phyloP scores from a whole-genome alignment of 2,797 vertebrate species.

The Lerista edwardsae region DNA sequence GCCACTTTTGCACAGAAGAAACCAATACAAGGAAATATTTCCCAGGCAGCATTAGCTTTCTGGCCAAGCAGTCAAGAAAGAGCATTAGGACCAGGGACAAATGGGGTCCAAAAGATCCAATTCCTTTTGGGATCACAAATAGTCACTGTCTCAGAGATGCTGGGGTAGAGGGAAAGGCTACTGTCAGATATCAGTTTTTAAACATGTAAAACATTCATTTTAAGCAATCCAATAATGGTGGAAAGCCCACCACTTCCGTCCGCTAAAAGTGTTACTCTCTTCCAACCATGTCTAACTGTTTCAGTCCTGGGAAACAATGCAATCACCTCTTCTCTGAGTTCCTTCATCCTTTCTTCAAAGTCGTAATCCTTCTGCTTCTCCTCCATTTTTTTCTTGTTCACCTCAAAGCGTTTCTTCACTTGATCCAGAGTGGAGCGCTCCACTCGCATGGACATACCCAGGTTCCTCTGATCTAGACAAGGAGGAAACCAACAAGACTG shows the following conservation, averaged over 20 bases:
- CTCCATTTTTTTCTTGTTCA: constrained; percentile 98
- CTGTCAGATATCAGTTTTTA: neutral
- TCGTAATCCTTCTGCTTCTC: constrained; percentile 99
- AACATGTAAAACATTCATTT: neutral
- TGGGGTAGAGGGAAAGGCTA: neutral
- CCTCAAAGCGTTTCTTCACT: constrained; percentile 96
- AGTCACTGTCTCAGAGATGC: neutral
- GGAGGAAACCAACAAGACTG: neutral
- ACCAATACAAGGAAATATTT: neutral
- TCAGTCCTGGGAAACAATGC: constrained; percentile 28
- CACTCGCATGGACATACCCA: constrained; percentile 98
- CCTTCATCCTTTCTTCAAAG: constrained; percentile 98
- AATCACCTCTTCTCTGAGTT: constrained; percentile 94
- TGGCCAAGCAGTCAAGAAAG: neutral
- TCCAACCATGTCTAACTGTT: neutral
- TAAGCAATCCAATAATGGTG: neutral
- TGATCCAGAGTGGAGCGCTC: constrained; percentile 96
- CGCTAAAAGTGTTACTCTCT: neutral
- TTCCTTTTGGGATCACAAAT: neutral
- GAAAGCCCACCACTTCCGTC: neutral
- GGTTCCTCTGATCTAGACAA: constrained; percentile 90
- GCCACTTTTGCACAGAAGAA: neutral
- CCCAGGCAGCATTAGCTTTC: neutral
- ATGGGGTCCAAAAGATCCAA: neutral
- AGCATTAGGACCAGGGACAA: neutral